These are phyloP conservation scores for Spongia lamella DNA, from an alignment of 37 sponge, comb jelly and placozoan species.

Conservation along the genomic window DNA sequence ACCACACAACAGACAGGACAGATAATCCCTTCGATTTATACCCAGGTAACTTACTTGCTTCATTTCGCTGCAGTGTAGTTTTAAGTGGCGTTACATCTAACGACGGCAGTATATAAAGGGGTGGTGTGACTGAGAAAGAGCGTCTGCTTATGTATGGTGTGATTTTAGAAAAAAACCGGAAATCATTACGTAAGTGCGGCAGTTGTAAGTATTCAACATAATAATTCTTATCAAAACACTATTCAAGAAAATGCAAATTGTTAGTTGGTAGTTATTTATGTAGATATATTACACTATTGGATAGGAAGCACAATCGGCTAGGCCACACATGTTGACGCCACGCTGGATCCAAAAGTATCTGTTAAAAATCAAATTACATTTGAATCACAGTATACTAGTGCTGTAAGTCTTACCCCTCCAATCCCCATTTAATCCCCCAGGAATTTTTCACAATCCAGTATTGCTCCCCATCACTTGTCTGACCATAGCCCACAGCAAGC, in stretches of 20 bases:
- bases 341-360: constrained; percentile 80
- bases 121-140: no score
- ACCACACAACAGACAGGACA: no score
- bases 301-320: constrained; percentile 79
- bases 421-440: constrained; percentile 60
- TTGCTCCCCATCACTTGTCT: constrained; percentile 21
- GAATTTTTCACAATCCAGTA: constrained; percentile 87
- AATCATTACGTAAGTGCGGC: neutral
- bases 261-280: no score
- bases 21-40: no score
- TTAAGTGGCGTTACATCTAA: neutral
- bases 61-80: neutral
- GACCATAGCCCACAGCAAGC: constrained; percentile 67
- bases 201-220: no score
- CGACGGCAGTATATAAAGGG: neutral
- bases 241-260: no score
- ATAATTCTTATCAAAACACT: no score
- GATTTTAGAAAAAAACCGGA: no score
- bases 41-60: neutral
- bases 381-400: neutral
- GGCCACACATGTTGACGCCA: constrained; percentile 77
- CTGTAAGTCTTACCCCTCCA: constrained; percentile 50
- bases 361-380: neutral
- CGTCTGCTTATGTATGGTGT: no score
- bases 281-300: constrained; percentile 66